Base-by-base conservation (phyloP, 2,888 invertebrate genomes). In the Brassicogethes aeneus region DNA sequence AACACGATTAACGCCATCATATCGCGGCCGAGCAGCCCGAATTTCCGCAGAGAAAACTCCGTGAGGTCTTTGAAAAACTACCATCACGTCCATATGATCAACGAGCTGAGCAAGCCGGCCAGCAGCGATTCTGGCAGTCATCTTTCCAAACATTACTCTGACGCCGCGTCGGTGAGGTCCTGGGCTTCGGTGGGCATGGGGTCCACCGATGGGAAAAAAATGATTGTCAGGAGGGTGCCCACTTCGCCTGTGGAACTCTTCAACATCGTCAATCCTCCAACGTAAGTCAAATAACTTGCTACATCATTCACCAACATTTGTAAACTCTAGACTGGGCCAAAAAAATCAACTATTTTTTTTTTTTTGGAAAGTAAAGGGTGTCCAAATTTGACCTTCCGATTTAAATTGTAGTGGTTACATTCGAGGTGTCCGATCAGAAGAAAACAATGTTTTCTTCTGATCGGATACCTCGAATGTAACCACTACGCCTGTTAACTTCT, bases 171-270 rank as follows among this genome's bases (percentile, higher is more conserved):
- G 17, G 77, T 86, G 48, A 74, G 85, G 48, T 87, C 87, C 35
- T 76, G 87, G 55, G 85, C 87, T 41, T 87, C 88, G 37, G 86
- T 89, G 53, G 88, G 88, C 37, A 83, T 90, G 79, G 90, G 90
- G 17, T 89, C 88, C 47, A 89, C 89, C 32, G 89, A 90, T 69
- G 90, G 90, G 35, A 78, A 83, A 55, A 85, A 85, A 71, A 77
- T 90, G 75, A 86, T 87, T 56, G 85, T 89, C 56, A 73, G 84
- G 57, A 75, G 85, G 60, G 86, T 89, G 53, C 89, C 89, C 42
- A 86, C 85, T 39, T 86, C 89, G 52, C 88, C 89, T 43, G 82
- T 83, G 52, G 89, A 89, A 71, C 74, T 90, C 53, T 83, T 89
- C 64, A 88, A 84, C 71, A 80, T 89, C 70, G 85, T 86, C 52